phyloP scores from a whole-genome alignment of 2,797 vertebrate species.

The Phoebastria nigripes region DNA sequence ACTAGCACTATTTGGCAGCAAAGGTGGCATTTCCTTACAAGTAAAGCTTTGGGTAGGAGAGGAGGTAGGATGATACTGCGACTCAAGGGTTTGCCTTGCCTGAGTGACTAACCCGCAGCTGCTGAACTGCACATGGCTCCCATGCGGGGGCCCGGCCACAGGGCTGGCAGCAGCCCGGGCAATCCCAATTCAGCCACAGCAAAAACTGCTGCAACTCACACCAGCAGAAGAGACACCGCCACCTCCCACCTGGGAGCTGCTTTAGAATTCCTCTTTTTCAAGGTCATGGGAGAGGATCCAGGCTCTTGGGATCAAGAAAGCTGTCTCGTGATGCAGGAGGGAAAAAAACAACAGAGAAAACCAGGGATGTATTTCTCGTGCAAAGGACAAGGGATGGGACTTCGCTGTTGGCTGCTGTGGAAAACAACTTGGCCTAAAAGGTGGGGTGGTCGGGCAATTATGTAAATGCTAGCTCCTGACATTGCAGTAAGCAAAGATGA shows the following conservation, averaged over 20 bases:
- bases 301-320: not conserved
- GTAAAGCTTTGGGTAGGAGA: not conserved
- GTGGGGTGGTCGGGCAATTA: not conserved
- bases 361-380: not conserved
- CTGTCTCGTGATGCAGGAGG: not conserved
- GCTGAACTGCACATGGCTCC: not conserved
- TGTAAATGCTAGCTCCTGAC: not conserved
- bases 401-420: not conserved
- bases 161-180: not conserved
- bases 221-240: not conserved
- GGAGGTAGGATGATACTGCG: not conserved
- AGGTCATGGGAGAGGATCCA: not conserved
- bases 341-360: not conserved
- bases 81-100: not conserved
- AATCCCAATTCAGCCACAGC: not conserved
- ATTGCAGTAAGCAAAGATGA: not conserved
- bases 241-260: not conserved
- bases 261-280: not conserved
- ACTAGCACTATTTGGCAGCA: accelerated
- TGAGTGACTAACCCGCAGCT: not conserved
- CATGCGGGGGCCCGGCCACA: accelerated
- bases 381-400: not conserved
- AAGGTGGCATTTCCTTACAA: not conserved
- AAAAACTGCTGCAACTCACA: not conserved
- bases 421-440: not conserved